Evolutionary conservation across 2,797 vertebrate species (phyloP).

Genomic region (Epinephelus malabaricus): DNA sequence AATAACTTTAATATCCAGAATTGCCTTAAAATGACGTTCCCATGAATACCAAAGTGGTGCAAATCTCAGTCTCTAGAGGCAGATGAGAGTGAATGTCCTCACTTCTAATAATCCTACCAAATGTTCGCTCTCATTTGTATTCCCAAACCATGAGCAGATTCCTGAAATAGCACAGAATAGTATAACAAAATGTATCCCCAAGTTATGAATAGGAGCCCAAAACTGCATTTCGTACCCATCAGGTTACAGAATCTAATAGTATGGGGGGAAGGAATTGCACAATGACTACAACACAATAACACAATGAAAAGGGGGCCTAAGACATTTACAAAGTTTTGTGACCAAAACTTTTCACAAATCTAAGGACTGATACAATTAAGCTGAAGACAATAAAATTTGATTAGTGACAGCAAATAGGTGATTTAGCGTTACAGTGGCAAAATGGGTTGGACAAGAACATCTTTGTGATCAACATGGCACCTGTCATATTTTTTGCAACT

Average conservation of each 20-base stretch:
- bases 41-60: not conserved
- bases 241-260: not conserved
- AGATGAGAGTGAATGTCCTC: conserved; percentile 1
- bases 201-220: not conserved
- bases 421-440: too few relatives aligned
- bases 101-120: not conserved
- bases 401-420: too few relatives aligned
- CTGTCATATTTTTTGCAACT: too few relatives aligned
- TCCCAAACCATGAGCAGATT: not conserved
- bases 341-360: not conserved
- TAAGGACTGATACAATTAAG: not conserved
- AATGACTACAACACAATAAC: not conserved
- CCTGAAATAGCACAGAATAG: not conserved
- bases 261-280: not conserved
- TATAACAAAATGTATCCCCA: not conserved
- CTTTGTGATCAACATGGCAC: too few relatives aligned
- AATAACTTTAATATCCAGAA: not conserved
- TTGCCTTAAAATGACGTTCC: not conserved
- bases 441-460: too few relatives aligned
- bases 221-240: not conserved
- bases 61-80: not conserved
- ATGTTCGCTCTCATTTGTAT: not conserved
- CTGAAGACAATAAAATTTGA: not conserved
- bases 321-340: too few relatives aligned
- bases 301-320: not conserved